Evolutionary conservation across 2,888 invertebrate species (phyloP), one percentile per base, ranked within the genome.

Genomic region (Drosophila rubida): DNA sequence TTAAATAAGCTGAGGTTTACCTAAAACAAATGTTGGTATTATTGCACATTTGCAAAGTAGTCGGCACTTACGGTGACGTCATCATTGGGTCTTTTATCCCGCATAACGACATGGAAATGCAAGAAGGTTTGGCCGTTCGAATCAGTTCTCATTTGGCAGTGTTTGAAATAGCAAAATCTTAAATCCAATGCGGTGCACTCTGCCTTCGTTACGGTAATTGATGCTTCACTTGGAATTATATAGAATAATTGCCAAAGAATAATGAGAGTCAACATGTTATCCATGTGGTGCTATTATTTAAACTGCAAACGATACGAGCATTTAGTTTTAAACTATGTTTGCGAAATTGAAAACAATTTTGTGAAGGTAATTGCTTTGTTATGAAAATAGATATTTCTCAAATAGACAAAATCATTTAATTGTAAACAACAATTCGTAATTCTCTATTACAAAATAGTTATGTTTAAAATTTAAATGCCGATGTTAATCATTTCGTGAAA

Each of bases 51-150:
- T 32, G 11, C 1, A 32, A 4, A 32, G 1, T 11, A n/a, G 5
- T n/a, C 32, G n/a, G 0, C 11, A 80, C 75, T 75, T 44, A 80
- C 78, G 4, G 32, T 44, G 2, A 83, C 6, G 1, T 76, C 53
- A 55, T 79, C 13, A 1, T 79, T 7, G 4, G 70, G 73, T 0
- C 49, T 8, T 6, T 73, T 55, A 16, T 60, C 59, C 4, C 13
- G 44, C 6, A 80, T 3, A 0, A 7, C 35, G 3, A 48, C 22
- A 9, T 62, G n/a, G 4, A 82, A 2, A 19, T 76, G 30, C 0
- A 80, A 7, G 11, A 5, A 22, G 0, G 59, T 59, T 6, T n/a
- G 32, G 0, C 54, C 63, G 1, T 54, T 25, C 13, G 39, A 14
- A 4, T 13, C 23, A 35, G 19, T 59, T 5, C 30, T 55, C 14